Base-by-base conservation (phyloP, 2,888 invertebrate species). In the Panzeria rudis region DNA sequence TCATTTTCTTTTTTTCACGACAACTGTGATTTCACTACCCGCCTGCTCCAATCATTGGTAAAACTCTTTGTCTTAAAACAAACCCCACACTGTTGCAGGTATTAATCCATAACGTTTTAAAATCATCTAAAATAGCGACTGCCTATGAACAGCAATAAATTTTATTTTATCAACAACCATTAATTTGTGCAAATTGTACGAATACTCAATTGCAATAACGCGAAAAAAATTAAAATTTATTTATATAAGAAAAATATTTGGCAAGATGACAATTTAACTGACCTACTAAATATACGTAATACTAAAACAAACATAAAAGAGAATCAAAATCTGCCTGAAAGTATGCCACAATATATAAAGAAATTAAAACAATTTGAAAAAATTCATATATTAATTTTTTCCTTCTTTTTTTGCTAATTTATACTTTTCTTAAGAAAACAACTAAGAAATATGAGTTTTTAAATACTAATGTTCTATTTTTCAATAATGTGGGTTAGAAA, bases 191-290 rank as follows among this genome's bases (percentile, higher is more conserved):
- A 75, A 54, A 44, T 47, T 66, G 3, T n/a, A 64, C 29, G 32
- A 47, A 32, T n/a, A 73, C 9, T n/a, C 0, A 35, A 47, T 15
- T n/a, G 15, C 11, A 62, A 64, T 15, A 61, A 50, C 11, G 20
- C 23, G 13, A 32, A 50, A 32, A 17, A 13, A 29, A n/a, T 35
- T 35, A 23, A 3, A 13, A 20, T 61, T 32, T 32, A 23, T 1
- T 20, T 35, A 15, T 32, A 35, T 32, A 20, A 11, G 9, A 35
- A 47, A 44, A 64, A 25, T 20, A 41, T 71, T 76, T 79, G 84
- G 84, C 84, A 84, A 64, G 20, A 69, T 84, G 75, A 71, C 84
- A 84, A 80, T 23, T 79, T 64, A 62, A 66, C 50, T 84, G 75
- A 71, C 84, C 84, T 52, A 80, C 84, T 52, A 80, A 84, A 84